phyloP scores from a whole-genome alignment of 2,888 invertebrate genomes.

The Drosophila vallismaia region DNA sequence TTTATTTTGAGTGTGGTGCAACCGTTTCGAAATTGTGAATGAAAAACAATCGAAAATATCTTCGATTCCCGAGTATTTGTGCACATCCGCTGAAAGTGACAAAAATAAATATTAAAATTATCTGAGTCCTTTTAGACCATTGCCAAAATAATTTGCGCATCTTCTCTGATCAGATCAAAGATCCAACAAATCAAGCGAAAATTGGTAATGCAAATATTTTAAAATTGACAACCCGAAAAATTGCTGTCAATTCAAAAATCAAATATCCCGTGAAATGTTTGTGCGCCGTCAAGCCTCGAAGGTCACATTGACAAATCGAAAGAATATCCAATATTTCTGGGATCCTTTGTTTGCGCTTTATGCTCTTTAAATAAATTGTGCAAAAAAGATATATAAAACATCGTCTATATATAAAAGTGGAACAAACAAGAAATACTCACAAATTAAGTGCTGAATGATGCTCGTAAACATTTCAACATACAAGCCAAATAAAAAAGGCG shows the following conservation, averaged over 20 bases:
- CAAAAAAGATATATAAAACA: background rate
- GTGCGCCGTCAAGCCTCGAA: conserved; percentile 31
- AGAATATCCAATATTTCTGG: conserved; percentile 5
- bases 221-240: conserved; percentile 55
- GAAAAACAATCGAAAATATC: conserved; percentile 29
- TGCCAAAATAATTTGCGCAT: conserved; percentile 36
- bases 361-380: conserved; percentile 2
- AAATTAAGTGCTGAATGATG: conserved; percentile 17
- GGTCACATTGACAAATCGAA: conserved; percentile 42
- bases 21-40: conserved; percentile 37
- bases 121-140: conserved; percentile 19
- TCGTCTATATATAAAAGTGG: background rate
- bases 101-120: conserved; percentile 33
- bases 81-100: conserved; percentile 43
- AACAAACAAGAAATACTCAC: background rate
- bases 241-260: conserved; percentile 28
- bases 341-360: background rate
- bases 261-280: conserved; percentile 31
- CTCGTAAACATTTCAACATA: conserved; percentile 22
- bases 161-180: conserved; percentile 57
- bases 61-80: conserved; percentile 40
- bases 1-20: conserved; percentile 48
- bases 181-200: conserved; percentile 57
- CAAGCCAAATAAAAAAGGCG: conserved; percentile 6
- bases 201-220: conserved; percentile 59